A percentile compares a stretch with the other conserved stretches of the same genome.
Evolutionary conservation across 2,113 vertebrate genomes (phyloP).

Genomic region (Pelobates fuscus): DNA sequence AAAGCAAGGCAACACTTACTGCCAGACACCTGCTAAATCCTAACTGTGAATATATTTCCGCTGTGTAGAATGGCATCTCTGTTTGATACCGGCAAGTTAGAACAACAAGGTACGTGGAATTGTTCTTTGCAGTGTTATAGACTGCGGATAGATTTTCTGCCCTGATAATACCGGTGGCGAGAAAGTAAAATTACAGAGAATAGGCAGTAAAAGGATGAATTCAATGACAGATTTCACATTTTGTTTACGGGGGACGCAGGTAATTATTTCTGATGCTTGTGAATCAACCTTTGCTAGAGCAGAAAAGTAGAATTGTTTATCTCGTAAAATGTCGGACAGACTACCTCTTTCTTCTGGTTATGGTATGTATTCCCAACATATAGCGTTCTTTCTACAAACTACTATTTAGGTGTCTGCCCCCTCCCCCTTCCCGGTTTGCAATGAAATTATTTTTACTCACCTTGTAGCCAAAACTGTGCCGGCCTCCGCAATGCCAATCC

Average conservation of each 20-base stretch:
- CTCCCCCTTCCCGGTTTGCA: too few species aligned
- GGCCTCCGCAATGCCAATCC: too few species aligned
- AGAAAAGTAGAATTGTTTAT: too few species aligned
- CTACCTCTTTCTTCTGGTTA: too few species aligned
- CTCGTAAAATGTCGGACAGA: too few species aligned
- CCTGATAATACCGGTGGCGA: background rate
- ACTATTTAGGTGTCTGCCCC: too few species aligned
- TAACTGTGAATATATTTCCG: background rate
- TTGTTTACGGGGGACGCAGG: background rate
- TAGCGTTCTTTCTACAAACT: too few species aligned
- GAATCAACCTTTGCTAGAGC: too few species aligned
- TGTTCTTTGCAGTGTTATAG: background rate
- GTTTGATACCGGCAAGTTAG: background rate
- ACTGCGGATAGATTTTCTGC: background rate
- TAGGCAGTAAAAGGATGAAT: background rate
- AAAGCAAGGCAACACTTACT: slow-evolving; percentile 1
- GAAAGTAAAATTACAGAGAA: background rate
- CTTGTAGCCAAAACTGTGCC: too few species aligned
- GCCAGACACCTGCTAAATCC: background rate
- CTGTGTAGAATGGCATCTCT: background rate
- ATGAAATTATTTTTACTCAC: too few species aligned
- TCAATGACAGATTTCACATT: background rate
- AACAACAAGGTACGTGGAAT: background rate
- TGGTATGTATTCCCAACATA: too few species aligned
- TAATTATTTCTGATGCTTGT: background rate